A percentile compares a stretch with the other conserved stretches of the same genome.
Evolutionary conservation across 2,113 vertebrate species (phyloP).

Genomic region (Eupsittula cactorum): DNA sequence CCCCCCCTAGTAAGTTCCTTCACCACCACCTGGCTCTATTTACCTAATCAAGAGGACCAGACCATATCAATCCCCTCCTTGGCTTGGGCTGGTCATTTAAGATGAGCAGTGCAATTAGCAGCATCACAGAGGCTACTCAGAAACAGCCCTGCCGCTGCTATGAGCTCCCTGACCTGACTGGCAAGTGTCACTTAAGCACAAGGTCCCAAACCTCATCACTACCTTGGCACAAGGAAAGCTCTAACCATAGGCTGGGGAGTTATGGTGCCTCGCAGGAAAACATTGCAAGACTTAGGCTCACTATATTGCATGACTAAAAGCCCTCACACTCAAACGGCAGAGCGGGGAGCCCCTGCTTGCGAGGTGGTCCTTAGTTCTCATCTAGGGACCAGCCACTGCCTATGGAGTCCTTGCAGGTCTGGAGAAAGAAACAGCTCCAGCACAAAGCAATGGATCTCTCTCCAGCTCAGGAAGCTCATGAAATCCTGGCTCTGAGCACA

Average conservation of each 20-base stretch:
- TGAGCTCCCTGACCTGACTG: neutral
- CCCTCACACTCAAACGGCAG: neutral
- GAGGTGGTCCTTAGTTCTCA: neutral
- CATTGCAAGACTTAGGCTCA: neutral
- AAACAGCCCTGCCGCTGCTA: neutral
- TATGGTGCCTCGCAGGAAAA: neutral
- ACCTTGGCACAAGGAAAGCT: neutral
- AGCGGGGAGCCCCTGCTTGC: neutral
- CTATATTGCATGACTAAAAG: neutral
- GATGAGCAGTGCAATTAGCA: neutral
- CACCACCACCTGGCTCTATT: neutral
- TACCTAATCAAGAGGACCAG: neutral
- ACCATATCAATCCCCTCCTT: neutral
- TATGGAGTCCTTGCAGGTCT: neutral
- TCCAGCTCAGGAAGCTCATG: neutral
- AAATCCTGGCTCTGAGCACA: neutral
- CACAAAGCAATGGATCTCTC: fast-evolving
- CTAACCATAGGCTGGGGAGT: neutral
- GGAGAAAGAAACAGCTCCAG: neutral
- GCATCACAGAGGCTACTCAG: neutral
- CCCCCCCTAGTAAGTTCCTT: neutral
- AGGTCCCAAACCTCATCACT: neutral
- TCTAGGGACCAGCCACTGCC: neutral
- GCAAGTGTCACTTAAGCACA: neutral
- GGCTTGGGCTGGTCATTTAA: neutral